phyloP scores from a whole-genome alignment of 23 tunicate genomes.

The Halocynthia roretzi region DNA sequence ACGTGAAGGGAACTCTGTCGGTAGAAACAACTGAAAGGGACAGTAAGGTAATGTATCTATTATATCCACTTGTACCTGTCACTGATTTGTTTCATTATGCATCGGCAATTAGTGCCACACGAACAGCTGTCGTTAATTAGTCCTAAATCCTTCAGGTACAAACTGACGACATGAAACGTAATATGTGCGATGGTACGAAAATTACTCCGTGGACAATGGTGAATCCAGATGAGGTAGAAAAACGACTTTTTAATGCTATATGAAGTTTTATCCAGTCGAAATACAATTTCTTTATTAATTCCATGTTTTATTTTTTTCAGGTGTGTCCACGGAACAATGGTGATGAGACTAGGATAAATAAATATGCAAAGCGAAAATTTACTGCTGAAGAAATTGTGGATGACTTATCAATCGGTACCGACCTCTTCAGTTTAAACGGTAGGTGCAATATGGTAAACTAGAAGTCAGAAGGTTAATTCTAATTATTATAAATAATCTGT shows the following conservation, averaged over 20 bases:
- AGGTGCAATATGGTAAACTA: background rate
- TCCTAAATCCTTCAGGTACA: no score
- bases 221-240: slow-evolving; percentile 31
- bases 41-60: no score
- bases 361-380: slow-evolving; percentile 2
- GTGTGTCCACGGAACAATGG: slow-evolving; percentile 18
- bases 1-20: slow-evolving; percentile 3
- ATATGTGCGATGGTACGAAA: background rate
- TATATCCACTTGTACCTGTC: no score
- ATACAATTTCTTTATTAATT: background rate
- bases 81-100: no score
- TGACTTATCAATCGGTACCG: background rate
- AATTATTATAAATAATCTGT: no score
- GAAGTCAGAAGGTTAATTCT: no score
- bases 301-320: background rate
- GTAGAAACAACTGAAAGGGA: background rate
- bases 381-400: slow-evolving; percentile 10
- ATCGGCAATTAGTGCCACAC: no score
- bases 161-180: no score
- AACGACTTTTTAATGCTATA: background rate
- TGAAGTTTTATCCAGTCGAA: background rate
- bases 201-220: slow-evolving; percentile 47
- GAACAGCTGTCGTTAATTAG: no score
- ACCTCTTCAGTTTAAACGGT: background rate
- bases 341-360: background rate